A percentile compares a stretch with the other conserved stretches of the same genome.
Evolutionary conservation across 2,888 invertebrate genomes (phyloP).

Genomic region (Drosophila hamatofila): DNA sequence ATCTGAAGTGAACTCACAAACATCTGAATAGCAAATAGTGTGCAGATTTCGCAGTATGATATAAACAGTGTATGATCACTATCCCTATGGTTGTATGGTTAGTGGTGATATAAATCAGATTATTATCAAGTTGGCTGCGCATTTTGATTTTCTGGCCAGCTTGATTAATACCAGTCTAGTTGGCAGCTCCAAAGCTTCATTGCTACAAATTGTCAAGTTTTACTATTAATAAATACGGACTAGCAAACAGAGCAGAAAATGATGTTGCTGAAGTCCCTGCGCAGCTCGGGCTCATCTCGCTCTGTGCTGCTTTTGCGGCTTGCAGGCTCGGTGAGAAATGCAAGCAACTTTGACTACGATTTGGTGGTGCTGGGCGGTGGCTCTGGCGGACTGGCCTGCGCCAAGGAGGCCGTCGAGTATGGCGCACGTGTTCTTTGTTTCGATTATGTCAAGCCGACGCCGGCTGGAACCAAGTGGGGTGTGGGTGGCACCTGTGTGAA

Average conservation of each 20-base stretch:
- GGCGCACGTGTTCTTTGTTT: constrained; percentile 94
- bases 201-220: constrained; percentile 34
- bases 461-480: constrained; percentile 96
- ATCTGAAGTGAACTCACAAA: no score
- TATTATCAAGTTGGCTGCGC: constrained; percentile 13
- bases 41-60: no score
- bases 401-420: constrained; percentile 93
- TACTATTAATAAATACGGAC: not conserved
- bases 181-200: constrained; percentile 13
- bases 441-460: constrained; percentile 94
- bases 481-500: constrained; percentile 99
- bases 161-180: constrained; percentile 10
- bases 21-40: no score
- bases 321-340: not conserved
- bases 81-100: no score
- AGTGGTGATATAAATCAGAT: not conserved
- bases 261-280: constrained; percentile 24
- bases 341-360: constrained; percentile 90
- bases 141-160: not conserved
- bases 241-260: constrained; percentile 26
- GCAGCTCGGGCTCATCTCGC: not conserved
- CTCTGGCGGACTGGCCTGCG: constrained; percentile 97
- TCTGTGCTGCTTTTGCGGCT: constrained; percentile 2
- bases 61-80: no score
- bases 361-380: constrained; percentile 98